phyloP scores from a whole-genome alignment of 2,797 vertebrate genomes.

The Takifugu ocellatus region DNA sequence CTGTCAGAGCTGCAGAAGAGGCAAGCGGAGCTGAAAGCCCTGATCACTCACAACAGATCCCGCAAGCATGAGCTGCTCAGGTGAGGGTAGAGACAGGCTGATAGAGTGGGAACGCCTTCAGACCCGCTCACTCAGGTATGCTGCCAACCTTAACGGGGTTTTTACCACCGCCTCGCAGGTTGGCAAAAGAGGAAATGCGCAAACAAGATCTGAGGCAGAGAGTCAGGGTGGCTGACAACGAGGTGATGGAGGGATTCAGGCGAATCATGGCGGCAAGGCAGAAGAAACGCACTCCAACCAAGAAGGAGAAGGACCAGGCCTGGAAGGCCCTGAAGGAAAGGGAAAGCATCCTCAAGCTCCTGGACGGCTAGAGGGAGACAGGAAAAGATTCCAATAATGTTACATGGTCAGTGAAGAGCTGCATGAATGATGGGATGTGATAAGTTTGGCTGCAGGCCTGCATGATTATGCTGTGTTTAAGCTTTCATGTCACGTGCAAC shows the following conservation, averaged over 20 bases:
- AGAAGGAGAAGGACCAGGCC: slow-evolving; percentile 98
- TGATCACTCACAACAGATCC: slow-evolving; percentile 88
- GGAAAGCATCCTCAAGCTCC: slow-evolving; percentile 93
- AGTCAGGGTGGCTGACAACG: slow-evolving; percentile 93
- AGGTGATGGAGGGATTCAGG: slow-evolving; percentile 97
- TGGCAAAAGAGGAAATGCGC: slow-evolving; percentile 93
- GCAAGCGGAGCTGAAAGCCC: slow-evolving; percentile 93
- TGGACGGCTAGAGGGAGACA: slow-evolving; percentile 78
- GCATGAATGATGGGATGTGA: slow-evolving; percentile 12
- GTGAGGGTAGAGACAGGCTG: slow-evolving; percentile 64
- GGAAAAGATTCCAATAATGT: slow-evolving; percentile 6
- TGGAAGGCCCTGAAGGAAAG: slow-evolving; percentile 97
- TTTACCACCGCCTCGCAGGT: slow-evolving; percentile 59
- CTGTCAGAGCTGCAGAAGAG: slow-evolving; percentile 92
- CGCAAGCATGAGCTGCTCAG: slow-evolving; percentile 94
- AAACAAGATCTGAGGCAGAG: slow-evolving; percentile 94
- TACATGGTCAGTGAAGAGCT: slow-evolving; percentile 24
- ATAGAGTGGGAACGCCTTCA: neutral
- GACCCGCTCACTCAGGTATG: neutral
- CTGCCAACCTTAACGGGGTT: neutral
- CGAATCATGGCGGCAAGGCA: slow-evolving; percentile 98
- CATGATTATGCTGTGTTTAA: slow-evolving; percentile 23
- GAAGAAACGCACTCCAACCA: slow-evolving; percentile 96
- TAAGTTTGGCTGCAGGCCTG: slow-evolving; percentile 22
- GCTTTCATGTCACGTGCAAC: slow-evolving; percentile 28